These are phyloP conservation scores for Orius laevigatus DNA, from an alignment of 1,140 invertebrate genomes.

Conservation along the genomic window DNA sequence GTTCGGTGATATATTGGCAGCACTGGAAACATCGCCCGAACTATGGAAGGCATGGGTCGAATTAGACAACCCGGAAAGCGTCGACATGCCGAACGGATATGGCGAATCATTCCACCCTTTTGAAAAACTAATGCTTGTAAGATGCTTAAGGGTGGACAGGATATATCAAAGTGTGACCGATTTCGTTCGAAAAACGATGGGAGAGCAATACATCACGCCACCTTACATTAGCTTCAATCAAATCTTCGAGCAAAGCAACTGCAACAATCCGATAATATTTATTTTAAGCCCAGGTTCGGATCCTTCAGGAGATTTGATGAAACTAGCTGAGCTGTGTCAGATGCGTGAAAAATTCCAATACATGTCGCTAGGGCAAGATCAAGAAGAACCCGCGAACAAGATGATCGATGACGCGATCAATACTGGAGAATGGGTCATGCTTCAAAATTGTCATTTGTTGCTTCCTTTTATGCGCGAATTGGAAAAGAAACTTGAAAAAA, in stretches of 20 bases:
- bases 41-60: constrained; percentile 47
- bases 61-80: constrained; percentile 52
- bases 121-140: constrained; percentile 59
- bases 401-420: constrained; percentile 52
- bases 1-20: constrained; percentile 33
- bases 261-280: constrained; percentile 66
- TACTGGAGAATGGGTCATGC: constrained; percentile 73
- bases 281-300: constrained; percentile 77
- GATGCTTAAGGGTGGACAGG: constrained; percentile 73
- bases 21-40: constrained; percentile 27
- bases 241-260: constrained; percentile 65
- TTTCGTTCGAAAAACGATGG: constrained; percentile 65
- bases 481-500: constrained; percentile 65
- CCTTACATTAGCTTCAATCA: constrained; percentile 63
- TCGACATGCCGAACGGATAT: constrained; percentile 49
- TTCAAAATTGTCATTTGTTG: constrained; percentile 79
- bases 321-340: constrained; percentile 57
- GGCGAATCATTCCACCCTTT: constrained; percentile 44
- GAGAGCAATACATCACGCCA: constrained; percentile 68
- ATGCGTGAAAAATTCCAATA: constrained; percentile 53
- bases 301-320: constrained; percentile 74
- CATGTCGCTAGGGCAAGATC: constrained; percentile 75
- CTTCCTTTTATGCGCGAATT: constrained; percentile 59
- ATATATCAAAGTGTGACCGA: constrained; percentile 63
- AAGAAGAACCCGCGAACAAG: constrained; percentile 34